Evolutionary conservation across 1,140 invertebrate genomes (phyloP).

Genomic region (Tetraneura akinire): DNA sequence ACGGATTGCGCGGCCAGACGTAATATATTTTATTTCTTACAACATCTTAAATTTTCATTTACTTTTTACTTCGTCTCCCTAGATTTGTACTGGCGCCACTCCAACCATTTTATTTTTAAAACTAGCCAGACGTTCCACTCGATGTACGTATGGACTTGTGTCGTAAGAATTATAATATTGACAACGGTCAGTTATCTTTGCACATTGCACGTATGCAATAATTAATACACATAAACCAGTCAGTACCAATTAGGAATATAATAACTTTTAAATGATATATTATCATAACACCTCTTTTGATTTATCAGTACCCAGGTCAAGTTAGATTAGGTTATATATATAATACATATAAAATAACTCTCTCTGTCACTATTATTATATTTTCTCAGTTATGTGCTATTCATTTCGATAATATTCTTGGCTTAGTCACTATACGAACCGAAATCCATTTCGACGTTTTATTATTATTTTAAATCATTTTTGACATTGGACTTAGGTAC

Average conservation of each 20-base stretch:
- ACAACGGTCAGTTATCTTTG: slow-evolving; percentile 34
- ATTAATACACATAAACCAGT: slow-evolving; percentile 19
- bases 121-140: slow-evolving; percentile 11
- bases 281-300: neutral
- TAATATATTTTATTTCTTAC: slow-evolving; percentile 22
- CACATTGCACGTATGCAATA: neutral
- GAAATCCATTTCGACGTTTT: no score
- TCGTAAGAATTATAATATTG: slow-evolving; percentile 29
- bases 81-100: slow-evolving; percentile 10
- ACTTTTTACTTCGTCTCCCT: neutral
- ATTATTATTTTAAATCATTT: no score
- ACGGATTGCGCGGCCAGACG: neutral
- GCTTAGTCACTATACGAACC: no score
- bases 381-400: no score
- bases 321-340: no score
- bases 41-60: neutral
- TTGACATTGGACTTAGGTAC: no score
- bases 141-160: neutral
- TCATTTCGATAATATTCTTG: no score
- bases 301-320: no score
- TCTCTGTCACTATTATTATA: no score
- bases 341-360: no score
- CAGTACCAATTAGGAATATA: slow-evolving; percentile 5
- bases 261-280: neutral
- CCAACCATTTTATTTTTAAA: slow-evolving; percentile 32